A percentile compares a stretch with the other conserved stretches of the same genome.
Evolutionary conservation across 2,113 vertebrate species (phyloP).

Genomic region (Silurus asotus): DNA sequence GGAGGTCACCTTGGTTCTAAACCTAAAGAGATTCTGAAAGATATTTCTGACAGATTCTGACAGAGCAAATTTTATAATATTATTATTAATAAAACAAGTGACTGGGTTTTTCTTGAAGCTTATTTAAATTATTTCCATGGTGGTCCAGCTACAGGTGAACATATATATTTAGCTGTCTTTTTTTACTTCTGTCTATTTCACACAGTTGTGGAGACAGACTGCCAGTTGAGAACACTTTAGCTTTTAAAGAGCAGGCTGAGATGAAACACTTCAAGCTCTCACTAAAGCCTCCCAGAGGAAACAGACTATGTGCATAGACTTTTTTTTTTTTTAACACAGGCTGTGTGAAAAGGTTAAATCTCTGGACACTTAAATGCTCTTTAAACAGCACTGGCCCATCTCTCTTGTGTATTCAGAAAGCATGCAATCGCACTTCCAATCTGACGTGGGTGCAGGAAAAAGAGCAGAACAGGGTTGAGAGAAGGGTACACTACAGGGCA

Average conservation of each 20-base stretch:
- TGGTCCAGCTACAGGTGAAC: not conserved
- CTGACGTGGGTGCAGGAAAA: not conserved
- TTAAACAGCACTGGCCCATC: conserved; percentile 37
- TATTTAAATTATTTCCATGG: not conserved
- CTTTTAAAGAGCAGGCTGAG: conserved; percentile 57
- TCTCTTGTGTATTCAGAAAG: conserved; percentile 30
- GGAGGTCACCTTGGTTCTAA: not conserved
- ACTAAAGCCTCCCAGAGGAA: conserved; percentile 62
- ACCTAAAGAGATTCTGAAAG: not conserved
- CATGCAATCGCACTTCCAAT: conserved; percentile 12
- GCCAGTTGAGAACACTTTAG: conserved; percentile 51
- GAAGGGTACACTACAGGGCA: not conserved
- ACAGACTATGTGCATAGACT: conserved; percentile 50
- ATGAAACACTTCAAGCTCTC: conserved; percentile 70
- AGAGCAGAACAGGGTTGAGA: not conserved
- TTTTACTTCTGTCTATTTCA: not conserved
- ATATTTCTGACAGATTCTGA: no score
- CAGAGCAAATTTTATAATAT: no score
- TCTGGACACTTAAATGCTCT: conserved; percentile 49
- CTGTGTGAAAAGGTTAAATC: conserved; percentile 54
- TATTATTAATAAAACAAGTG: not conserved
- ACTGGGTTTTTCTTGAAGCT: not conserved
- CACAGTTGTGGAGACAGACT: conserved; percentile 42
- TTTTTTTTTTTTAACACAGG: conserved; percentile 51
- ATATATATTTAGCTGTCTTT: not conserved